Percentiles rank a stretch among this genome's conserved stretches.
These are phyloP conservation scores for Ladona fulva DNA, from an alignment of 1,140 invertebrate genomes.

Conservation along the genomic window DNA sequence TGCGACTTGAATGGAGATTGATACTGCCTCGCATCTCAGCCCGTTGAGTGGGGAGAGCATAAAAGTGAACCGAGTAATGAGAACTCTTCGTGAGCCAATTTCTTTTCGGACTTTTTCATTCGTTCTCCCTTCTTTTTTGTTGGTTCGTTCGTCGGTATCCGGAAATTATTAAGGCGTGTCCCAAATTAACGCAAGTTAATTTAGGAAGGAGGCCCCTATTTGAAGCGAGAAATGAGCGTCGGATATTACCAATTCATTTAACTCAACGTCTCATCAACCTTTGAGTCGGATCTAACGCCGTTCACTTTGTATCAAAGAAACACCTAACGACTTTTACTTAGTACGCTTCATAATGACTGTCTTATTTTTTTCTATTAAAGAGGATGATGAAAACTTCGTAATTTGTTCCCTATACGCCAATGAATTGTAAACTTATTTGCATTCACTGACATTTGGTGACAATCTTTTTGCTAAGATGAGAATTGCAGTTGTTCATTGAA, in stretches of 20 bases:
- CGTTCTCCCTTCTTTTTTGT: not conserved
- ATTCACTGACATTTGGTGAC: too few species aligned
- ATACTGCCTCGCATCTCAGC: not conserved
- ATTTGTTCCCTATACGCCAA: too few species aligned
- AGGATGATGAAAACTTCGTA: too few species aligned
- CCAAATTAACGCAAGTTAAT: not conserved
- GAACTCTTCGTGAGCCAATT: not conserved
- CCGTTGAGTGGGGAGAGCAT: not conserved
- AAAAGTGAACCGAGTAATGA: constrained; percentile 2
- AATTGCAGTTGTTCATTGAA: too few species aligned
- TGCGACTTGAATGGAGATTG: not conserved
- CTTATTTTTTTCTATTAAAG: too few species aligned
- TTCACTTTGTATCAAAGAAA: too few species aligned
- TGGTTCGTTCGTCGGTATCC: not conserved
- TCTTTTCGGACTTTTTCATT: not conserved
- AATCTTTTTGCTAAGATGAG: too few species aligned
- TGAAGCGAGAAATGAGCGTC: not conserved
- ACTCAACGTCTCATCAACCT: not conserved
- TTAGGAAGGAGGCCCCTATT: not conserved
- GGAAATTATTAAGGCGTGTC: not conserved
- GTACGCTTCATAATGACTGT: too few species aligned
- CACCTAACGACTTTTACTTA: too few species aligned
- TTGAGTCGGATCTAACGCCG: too few species aligned
- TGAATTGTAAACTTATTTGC: too few species aligned
- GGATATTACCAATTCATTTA: not conserved